These are phyloP conservation scores for Penaeus japonicus DNA, from an alignment of 1,140 invertebrate species.

Conservation along the genomic window DNA sequence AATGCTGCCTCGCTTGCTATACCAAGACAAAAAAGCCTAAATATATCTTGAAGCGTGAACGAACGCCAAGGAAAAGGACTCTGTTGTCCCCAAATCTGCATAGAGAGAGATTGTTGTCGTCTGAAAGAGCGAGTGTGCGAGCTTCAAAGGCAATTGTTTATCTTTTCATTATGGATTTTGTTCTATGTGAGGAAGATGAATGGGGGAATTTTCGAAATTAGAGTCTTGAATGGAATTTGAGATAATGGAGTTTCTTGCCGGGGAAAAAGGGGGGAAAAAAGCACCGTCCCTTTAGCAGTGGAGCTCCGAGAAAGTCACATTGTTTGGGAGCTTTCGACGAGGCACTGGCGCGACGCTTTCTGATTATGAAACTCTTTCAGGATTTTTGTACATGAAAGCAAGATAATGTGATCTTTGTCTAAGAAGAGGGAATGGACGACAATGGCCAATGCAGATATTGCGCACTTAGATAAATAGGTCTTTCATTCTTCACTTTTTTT, in stretches of 20 bases:
- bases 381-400: slow-evolving; percentile 38
- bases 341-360: slow-evolving; percentile 45
- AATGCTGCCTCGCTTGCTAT: too few species aligned
- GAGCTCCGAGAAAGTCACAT: slow-evolving; percentile 45
- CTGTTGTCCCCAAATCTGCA: slow-evolving; percentile 21
- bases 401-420: slow-evolving; percentile 55
- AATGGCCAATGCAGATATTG: slow-evolving; percentile 54
- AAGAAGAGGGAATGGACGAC: slow-evolving; percentile 38
- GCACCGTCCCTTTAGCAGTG: slow-evolving; percentile 43
- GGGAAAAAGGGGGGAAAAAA: slow-evolving; percentile 8
- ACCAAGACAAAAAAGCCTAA: too few species aligned
- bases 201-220: slow-evolving; percentile 54
- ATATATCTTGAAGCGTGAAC: not conserved
- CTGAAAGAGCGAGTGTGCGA: slow-evolving; percentile 52
- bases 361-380: slow-evolving; percentile 48
- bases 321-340: slow-evolving; percentile 22
- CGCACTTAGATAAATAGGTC: slow-evolving; percentile 54
- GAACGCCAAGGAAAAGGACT: not conserved
- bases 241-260: slow-evolving; percentile 54
- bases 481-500: slow-evolving; percentile 31
- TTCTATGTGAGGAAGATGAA: slow-evolving; percentile 56
- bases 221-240: slow-evolving; percentile 55
- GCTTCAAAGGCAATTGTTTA: slow-evolving; percentile 56
- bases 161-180: slow-evolving; percentile 57
- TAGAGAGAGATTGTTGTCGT: slow-evolving; percentile 48